phyloP scores from a whole-genome alignment of 2,888 invertebrate genomes.

The Drosophila barbarae region DNA sequence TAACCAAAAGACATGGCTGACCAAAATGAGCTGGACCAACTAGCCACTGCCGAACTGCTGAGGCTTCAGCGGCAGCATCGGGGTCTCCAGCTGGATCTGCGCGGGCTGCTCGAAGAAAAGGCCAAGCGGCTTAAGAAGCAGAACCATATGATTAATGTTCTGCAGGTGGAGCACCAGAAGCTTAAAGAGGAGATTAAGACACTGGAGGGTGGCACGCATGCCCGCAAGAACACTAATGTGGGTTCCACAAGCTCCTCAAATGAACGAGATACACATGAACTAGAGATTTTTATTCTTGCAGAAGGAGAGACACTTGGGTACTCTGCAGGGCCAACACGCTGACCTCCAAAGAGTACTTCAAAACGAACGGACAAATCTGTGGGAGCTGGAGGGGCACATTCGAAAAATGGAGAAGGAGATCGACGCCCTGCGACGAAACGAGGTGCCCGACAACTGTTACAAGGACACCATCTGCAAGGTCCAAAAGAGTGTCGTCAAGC shows the following conservation, averaged over 20 bases:
- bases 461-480: conserved; percentile 78
- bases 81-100: conserved; percentile 73
- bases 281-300: conserved; percentile 29
- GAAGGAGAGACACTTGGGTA: conserved; percentile 69
- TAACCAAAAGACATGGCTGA: conserved; percentile 78
- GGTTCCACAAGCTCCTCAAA: not conserved
- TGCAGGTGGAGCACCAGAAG: conserved; percentile 77
- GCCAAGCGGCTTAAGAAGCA: conserved; percentile 77
- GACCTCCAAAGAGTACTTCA: conserved; percentile 69
- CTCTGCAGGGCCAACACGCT: conserved; percentile 67
- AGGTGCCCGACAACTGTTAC: conserved; percentile 81
- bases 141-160: conserved; percentile 75
- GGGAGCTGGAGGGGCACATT: conserved; percentile 81
- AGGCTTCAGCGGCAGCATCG: conserved; percentile 85
- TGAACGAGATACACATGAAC: no score
- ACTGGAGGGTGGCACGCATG: conserved; percentile 77
- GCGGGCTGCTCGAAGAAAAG: conserved; percentile 76
- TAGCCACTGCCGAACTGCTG: conserved; percentile 87
- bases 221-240: conserved; percentile 74
- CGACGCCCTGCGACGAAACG: conserved; percentile 77
- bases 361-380: conserved; percentile 75
- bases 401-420: conserved; percentile 79
- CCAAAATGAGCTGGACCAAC: conserved; percentile 87
- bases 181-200: conserved; percentile 73
- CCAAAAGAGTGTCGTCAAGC: conserved; percentile 82